A percentile compares a stretch with the other conserved stretches of the same genome.
These are phyloP conservation scores for Drosophila pseudotalamancana DNA, from an alignment of 2,888 invertebrate genomes.

Conservation along the genomic window DNA sequence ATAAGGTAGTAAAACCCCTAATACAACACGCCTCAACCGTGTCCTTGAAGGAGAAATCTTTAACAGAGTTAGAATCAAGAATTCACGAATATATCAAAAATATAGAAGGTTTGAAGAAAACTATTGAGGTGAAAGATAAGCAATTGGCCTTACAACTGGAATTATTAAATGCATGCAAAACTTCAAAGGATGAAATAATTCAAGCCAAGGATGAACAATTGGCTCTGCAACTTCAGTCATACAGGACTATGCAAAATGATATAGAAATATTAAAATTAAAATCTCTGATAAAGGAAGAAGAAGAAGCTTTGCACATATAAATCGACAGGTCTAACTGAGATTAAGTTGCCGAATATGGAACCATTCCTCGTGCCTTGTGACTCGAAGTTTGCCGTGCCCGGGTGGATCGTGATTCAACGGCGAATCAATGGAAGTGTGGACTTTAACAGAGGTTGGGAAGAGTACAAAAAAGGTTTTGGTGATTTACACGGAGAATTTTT, in stretches of 20 bases:
- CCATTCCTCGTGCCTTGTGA: conserved; percentile 86
- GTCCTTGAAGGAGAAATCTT: background rate
- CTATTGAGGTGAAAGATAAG: background rate
- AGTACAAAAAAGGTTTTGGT: conserved; percentile 89
- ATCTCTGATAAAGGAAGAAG: background rate
- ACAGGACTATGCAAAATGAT: background rate
- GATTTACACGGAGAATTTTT: conserved; percentile 89
- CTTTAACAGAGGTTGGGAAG: conserved; percentile 87
- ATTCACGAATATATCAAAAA: background rate
- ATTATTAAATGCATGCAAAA: too few relatives aligned
- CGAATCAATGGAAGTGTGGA: conserved; percentile 87
- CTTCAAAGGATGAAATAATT: background rate
- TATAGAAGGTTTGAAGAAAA: background rate
- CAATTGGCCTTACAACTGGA: background rate
- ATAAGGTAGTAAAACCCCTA: background rate
- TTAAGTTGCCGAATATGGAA: background rate
- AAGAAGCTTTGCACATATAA: background rate
- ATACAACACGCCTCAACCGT: background rate
- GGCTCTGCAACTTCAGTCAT: background rate
- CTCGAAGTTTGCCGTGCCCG: conserved; percentile 86
- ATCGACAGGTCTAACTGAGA: background rate
- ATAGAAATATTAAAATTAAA: background rate
- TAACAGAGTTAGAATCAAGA: background rate
- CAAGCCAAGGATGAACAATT: background rate
- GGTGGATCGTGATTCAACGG: conserved; percentile 81